Conservation (phyloP, 2,113 vertebrate genomes). For the Cygnus atratus region DNA sequence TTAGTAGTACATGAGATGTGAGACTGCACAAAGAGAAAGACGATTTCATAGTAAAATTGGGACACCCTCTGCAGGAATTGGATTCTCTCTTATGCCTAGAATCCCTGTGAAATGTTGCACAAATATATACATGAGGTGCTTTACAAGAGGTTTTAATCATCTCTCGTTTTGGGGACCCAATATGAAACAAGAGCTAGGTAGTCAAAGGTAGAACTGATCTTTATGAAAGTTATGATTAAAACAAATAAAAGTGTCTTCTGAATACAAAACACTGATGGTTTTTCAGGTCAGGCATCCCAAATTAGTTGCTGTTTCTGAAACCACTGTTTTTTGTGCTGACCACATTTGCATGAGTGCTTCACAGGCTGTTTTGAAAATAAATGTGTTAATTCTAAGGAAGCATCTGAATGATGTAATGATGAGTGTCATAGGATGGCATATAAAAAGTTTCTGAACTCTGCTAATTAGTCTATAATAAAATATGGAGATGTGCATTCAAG, state of each 20-base stretch:
- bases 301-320: neutral
- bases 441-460: neutral
- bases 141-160: neutral
- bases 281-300: neutral
- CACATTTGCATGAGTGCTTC: neutral
- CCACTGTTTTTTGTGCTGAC: neutral
- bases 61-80: neutral
- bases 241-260: neutral
- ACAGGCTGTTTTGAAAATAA: neutral
- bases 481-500: neutral
- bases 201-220: neutral
- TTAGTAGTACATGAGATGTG: neutral
- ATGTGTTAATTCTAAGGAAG: neutral
- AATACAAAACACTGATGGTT: neutral
- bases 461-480: neutral
- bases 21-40: neutral
- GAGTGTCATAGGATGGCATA: neutral
- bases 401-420: neutral
- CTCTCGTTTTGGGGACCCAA: neutral
- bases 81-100: neutral
- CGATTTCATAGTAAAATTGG: neutral
- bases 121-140: neutral
- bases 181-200: neutral
- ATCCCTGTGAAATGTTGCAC: neutral
- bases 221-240: neutral